These are phyloP conservation scores for Zootermopsis nevadensis DNA, from an alignment of 2,888 invertebrate genomes.

Conservation along the genomic window DNA sequence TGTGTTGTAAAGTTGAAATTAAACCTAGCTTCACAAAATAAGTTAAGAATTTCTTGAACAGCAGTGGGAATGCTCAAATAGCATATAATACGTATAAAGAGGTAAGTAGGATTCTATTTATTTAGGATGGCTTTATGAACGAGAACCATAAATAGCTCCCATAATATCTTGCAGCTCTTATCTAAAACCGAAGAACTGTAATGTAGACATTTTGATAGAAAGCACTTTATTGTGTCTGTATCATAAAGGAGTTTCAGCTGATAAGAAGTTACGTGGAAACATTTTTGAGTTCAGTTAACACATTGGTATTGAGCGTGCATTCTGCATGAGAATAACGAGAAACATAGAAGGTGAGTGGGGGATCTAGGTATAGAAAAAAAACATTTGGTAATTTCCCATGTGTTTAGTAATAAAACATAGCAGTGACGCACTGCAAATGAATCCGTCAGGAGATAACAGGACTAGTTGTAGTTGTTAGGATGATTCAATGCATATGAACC, in stretches of 20 bases:
- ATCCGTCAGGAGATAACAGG: conserved; percentile 30
- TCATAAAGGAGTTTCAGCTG: background rate
- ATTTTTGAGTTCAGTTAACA: background rate
- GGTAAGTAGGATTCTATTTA: too few relatives aligned
- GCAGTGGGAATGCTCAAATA: too few relatives aligned
- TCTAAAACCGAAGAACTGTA: background rate
- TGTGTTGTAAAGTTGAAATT: too few relatives aligned
- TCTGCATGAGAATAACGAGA: background rate
- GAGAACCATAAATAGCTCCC: too few relatives aligned
- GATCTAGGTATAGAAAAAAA: background rate
- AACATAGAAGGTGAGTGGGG: background rate
- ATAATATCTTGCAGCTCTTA: too few relatives aligned
- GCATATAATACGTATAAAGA: too few relatives aligned
- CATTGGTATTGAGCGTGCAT: background rate
- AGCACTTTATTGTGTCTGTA: too few relatives aligned
- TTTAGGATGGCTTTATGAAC: too few relatives aligned
- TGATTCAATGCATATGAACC: background rate
- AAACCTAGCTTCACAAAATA: too few relatives aligned
- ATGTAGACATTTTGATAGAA: background rate
- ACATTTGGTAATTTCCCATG: conserved; percentile 37
- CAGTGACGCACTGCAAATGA: conserved; percentile 1
- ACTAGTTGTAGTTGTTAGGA: background rate
- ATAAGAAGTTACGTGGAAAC: background rate
- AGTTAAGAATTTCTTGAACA: too few relatives aligned
- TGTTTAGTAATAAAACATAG: conserved; percentile 30